Evolutionary conservation across 2,797 vertebrate genomes (phyloP).

Genomic region (Pteronotus mesoamericanus): DNA sequence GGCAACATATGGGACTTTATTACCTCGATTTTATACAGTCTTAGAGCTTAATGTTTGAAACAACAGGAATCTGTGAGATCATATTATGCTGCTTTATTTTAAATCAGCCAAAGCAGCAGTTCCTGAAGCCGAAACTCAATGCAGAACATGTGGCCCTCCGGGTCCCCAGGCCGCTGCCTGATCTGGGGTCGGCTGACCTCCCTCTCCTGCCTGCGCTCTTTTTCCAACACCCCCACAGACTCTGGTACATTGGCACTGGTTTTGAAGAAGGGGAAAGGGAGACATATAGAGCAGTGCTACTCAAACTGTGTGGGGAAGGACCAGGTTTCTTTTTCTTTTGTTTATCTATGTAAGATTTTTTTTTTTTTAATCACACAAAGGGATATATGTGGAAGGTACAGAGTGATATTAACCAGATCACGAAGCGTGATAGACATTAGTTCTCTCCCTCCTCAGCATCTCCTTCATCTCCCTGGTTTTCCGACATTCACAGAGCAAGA

Average conservation of each 20-base stretch:
- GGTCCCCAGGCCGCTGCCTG: neutral
- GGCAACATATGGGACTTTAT: neutral
- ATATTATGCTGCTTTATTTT: neutral
- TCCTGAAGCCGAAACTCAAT: neutral
- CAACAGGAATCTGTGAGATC: neutral
- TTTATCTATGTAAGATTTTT: slow-evolving; percentile 86
- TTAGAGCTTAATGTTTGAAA: neutral
- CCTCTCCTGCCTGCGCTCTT: no score
- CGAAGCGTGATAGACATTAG: slow-evolving; percentile 91
- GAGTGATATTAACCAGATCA: slow-evolving; percentile 91
- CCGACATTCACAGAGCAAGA: slow-evolving; percentile 99
- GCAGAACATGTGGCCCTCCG: neutral
- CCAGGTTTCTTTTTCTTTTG: neutral
- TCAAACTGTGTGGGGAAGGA: neutral
- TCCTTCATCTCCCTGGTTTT: slow-evolving; percentile 97
- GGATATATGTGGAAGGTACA: slow-evolving; percentile 97
- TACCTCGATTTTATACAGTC: neutral
- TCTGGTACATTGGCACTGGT: neutral
- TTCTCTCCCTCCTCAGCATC: slow-evolving; percentile 95
- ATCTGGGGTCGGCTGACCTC: no score
- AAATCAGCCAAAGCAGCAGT: neutral
- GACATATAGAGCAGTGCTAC: neutral
- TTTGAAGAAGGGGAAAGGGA: neutral
- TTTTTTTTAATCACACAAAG: slow-evolving; percentile 94
- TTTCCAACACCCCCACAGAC: neutral